A percentile compares a stretch with the other conserved stretches of the same genome.
These are phyloP conservation scores for Callosobruchus maculatus DNA, from an alignment of 2,888 invertebrate species.

Conservation along the genomic window DNA sequence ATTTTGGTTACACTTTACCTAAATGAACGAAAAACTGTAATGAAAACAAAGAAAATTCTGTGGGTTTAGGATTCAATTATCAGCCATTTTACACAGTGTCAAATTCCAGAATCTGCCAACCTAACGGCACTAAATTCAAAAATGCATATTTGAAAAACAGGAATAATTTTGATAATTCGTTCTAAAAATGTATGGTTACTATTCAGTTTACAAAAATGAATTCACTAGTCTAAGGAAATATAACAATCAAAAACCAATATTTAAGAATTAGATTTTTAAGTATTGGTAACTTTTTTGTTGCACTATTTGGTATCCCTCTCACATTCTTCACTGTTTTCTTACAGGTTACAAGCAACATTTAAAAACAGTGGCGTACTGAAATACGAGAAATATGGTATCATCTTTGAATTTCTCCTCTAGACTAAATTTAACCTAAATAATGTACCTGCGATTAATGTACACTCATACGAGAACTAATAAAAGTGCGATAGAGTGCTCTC, in stretches of 20 bases:
- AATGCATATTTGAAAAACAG: neutral
- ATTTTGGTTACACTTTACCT: conserved; percentile 26
- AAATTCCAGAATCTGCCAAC: conserved; percentile 49
- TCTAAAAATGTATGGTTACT: neutral
- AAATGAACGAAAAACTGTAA: conserved; percentile 44
- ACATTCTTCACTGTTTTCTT: neutral
- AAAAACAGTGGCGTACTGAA: conserved; percentile 23
- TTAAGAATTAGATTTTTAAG: neutral
- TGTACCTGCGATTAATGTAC: too few species aligned
- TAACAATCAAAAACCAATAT: neutral
- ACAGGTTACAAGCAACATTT: conserved; percentile 22
- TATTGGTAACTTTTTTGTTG: neutral
- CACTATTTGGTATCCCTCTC: neutral
- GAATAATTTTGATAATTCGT: neutral
- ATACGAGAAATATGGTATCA: too few species aligned
- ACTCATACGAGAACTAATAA: too few species aligned
- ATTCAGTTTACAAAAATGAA: neutral
- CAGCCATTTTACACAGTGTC: conserved; percentile 50
- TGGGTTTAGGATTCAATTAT: conserved; percentile 41
- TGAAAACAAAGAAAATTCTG: conserved; percentile 51
- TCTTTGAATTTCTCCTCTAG: too few species aligned
- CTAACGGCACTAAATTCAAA: conserved; percentile 5
- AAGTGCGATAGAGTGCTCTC: too few species aligned
- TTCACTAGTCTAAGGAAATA: too few species aligned
- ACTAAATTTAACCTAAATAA: too few species aligned